Evolutionary conservation across 2,113 vertebrate genomes (phyloP).

Genomic region (Sakesphorus luctuosus): DNA sequence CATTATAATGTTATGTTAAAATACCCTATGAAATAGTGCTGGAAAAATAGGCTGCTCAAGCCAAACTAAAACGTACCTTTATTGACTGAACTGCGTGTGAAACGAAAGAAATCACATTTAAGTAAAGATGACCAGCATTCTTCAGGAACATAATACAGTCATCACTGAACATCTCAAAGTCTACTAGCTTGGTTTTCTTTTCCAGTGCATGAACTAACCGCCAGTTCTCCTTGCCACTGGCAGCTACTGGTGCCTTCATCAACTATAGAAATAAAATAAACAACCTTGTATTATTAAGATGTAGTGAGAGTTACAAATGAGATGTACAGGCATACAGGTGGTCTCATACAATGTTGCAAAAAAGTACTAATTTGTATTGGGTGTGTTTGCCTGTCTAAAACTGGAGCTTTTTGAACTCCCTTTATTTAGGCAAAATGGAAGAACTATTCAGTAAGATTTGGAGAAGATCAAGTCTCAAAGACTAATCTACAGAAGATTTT

Average conservation of each 20-base stretch:
- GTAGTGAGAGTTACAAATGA: neutral
- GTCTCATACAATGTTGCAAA: neutral
- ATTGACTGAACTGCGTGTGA: conserved; percentile 75
- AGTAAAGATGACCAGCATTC: conserved; percentile 72
- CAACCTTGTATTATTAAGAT: neutral
- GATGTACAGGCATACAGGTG: neutral
- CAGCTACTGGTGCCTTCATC: conserved; percentile 80
- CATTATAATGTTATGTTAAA: neutral
- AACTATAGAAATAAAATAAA: conserved; percentile 75
- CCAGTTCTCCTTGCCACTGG: conserved; percentile 83
- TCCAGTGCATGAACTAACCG: conserved; percentile 78
- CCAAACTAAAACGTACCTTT: conserved; percentile 76
- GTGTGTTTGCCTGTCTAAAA: neutral
- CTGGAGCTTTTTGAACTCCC: neutral
- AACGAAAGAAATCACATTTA: conserved; percentile 82
- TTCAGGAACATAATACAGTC: conserved; percentile 84
- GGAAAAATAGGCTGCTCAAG: neutral
- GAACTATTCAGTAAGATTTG: neutral
- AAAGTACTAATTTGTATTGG: neutral
- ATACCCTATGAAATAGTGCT: neutral
- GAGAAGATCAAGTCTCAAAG: neutral
- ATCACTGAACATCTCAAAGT: conserved; percentile 90
- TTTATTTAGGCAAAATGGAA: neutral
- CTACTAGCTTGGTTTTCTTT: conserved; percentile 80
- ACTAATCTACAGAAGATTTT: neutral